Evolutionary conservation across 2,113 vertebrate species (phyloP).

Genomic region (Merops nubicus): DNA sequence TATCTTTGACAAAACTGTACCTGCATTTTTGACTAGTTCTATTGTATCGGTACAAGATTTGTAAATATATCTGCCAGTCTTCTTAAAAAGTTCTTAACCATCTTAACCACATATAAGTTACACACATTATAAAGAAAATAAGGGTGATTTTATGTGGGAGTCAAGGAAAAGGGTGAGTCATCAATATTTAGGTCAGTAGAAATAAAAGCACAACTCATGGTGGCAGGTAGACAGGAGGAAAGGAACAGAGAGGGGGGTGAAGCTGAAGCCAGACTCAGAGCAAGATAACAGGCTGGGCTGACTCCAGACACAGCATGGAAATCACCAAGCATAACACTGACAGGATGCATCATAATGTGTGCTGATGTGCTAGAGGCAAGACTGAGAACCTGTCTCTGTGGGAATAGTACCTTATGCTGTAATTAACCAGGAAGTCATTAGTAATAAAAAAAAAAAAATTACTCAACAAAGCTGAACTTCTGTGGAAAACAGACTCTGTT

Average conservation of each 20-base stretch:
- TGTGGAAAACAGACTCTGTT: neutral
- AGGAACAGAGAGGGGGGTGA: neutral
- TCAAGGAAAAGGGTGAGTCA: neutral
- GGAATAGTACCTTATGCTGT: neutral
- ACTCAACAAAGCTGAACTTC: neutral
- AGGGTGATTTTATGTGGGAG: neutral
- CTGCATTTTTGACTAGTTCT: neutral
- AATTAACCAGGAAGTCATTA: slow-evolving; percentile 13
- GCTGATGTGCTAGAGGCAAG: neutral
- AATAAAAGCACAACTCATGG: neutral
- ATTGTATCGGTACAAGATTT: neutral
- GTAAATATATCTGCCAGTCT: neutral
- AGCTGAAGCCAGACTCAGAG: neutral
- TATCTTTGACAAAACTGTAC: neutral
- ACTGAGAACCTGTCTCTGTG: neutral
- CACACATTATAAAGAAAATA: neutral
- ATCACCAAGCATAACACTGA: neutral
- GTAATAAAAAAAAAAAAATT: neutral
- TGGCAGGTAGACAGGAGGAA: neutral
- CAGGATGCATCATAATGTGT: neutral
- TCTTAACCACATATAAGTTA: neutral
- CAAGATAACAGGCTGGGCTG: neutral
- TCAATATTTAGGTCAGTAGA: neutral
- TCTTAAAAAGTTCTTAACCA: neutral
- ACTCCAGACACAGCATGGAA: neutral